Conservation (phyloP, 2,113 vertebrate genomes). For the Nothobranchius kuhntae region DNA sequence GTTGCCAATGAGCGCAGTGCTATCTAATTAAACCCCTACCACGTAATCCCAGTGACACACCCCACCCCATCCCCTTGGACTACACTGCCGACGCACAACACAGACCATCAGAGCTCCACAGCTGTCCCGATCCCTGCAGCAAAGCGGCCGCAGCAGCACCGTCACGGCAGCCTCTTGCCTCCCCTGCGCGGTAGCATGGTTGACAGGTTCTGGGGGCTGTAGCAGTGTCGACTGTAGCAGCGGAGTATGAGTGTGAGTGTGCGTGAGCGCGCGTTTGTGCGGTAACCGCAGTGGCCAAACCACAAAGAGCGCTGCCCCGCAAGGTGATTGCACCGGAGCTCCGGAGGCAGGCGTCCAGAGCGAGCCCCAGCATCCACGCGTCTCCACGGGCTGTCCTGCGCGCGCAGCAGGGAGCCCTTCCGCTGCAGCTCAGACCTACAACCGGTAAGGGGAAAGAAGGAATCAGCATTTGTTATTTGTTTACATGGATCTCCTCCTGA, state of each 20-base stretch:
- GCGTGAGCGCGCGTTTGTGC: constrained; percentile 17
- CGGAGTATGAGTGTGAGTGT: neutral
- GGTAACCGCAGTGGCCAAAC: neutral
- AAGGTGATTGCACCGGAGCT: constrained; percentile 2
- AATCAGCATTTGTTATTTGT: neutral
- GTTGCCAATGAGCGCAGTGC: constrained; percentile 72
- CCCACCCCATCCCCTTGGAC: constrained; percentile 58
- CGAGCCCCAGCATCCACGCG: constrained; percentile 41
- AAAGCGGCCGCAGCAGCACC: constrained; percentile 38
- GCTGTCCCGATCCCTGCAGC: constrained; percentile 29
- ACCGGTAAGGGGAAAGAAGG: constrained; percentile 64
- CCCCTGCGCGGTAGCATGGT: constrained; percentile 70
- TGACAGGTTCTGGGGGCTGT: constrained; percentile 63
- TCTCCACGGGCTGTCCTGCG: constrained; percentile 41
- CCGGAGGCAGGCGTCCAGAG: constrained; percentile 28
- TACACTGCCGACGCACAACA: constrained; percentile 21
- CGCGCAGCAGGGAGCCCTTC: constrained; percentile 43
- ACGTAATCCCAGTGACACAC: constrained; percentile 74
- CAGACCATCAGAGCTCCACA: constrained; percentile 42
- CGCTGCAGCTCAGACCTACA: constrained; percentile 6
- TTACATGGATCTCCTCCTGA: neutral
- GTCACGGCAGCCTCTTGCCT: constrained; percentile 46
- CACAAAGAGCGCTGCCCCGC: constrained; percentile 13
- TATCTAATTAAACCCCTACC: constrained; percentile 76
- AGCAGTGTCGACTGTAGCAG: constrained; percentile 14